These are phyloP conservation scores for Nylanderia fulva DNA, from an alignment of 1,140 invertebrate genomes.

Conservation along the genomic window DNA sequence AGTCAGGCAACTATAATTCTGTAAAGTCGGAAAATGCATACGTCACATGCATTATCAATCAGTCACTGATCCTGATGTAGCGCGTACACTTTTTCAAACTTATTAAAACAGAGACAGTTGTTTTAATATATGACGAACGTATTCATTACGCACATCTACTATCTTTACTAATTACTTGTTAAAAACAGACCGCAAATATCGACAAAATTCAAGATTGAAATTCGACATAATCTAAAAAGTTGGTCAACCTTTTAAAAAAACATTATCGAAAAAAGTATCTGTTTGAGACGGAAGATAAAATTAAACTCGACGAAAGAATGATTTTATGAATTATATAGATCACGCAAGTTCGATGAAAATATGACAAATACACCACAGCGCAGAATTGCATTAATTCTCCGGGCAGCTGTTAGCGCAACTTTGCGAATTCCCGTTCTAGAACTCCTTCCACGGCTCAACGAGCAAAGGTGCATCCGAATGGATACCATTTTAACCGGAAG, in stretches of 20 bases:
- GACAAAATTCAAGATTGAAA: neutral
- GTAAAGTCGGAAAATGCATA: conserved; percentile 43
- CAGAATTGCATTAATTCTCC: conserved; percentile 34
- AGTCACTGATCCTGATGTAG: conserved; percentile 18
- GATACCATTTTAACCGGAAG: conserved; percentile 26
- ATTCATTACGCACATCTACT: neutral
- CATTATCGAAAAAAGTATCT: neutral
- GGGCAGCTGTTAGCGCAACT: conserved; percentile 29
- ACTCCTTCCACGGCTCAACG: conserved; percentile 25
- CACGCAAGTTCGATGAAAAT: conserved; percentile 13
- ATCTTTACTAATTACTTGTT: conserved; percentile 8
- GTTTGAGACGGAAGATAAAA: neutral
- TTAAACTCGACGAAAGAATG: conserved; percentile 7
- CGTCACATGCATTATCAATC: conserved; percentile 48
- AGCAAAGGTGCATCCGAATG: conserved; percentile 46
- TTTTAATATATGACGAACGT: conserved; percentile 46
- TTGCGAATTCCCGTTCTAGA: conserved; percentile 20
- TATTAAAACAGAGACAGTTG: conserved; percentile 49
- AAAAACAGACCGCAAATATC: neutral
- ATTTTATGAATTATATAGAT: neutral
- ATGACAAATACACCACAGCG: conserved; percentile 1
- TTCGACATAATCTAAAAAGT: neutral
- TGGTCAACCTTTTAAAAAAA: neutral
- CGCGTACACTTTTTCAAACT: conserved; percentile 43
- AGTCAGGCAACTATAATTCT: conserved; percentile 36